Conservation (phyloP, 2,888 invertebrate genomes). For the Sceliomorpha sp. region DNA sequence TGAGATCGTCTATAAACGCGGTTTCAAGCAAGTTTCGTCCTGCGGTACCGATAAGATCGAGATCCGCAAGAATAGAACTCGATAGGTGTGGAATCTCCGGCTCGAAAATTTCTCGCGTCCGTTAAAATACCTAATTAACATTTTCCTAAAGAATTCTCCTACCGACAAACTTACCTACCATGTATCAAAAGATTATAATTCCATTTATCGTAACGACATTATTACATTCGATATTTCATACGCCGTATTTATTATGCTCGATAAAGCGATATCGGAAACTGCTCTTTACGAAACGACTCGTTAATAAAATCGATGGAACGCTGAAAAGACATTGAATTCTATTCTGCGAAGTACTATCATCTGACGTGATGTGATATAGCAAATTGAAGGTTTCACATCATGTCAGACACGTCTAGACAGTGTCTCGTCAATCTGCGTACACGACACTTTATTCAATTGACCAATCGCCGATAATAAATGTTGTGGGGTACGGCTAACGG, state of each 20-base stretch:
- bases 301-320: neutral
- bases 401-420: constrained; percentile 72
- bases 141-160: no score
- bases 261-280: no score
- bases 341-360: constrained; percentile 4
- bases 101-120: no score
- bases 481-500: constrained; percentile 65
- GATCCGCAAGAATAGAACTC: constrained; percentile 28
- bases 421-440: constrained; percentile 72
- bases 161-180: no score
- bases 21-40: constrained; percentile 35
- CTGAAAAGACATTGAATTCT: neutral
- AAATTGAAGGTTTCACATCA: constrained; percentile 58
- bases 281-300: neutral
- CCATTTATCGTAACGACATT: no score
- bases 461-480: constrained; percentile 70
- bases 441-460: constrained; percentile 75
- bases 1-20: constrained; percentile 70
- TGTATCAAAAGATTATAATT: no score
- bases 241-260: no score
- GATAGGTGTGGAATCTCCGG: constrained; percentile 11
- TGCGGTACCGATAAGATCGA: constrained; percentile 30
- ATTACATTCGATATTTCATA: no score
- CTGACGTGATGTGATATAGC: constrained; percentile 14
- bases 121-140: no score